Percentiles rank a stretch among this genome's conserved stretches.
These are phyloP conservation scores for Fregata magnificens DNA, from an alignment of 2,113 vertebrate species.

Conservation along the genomic window DNA sequence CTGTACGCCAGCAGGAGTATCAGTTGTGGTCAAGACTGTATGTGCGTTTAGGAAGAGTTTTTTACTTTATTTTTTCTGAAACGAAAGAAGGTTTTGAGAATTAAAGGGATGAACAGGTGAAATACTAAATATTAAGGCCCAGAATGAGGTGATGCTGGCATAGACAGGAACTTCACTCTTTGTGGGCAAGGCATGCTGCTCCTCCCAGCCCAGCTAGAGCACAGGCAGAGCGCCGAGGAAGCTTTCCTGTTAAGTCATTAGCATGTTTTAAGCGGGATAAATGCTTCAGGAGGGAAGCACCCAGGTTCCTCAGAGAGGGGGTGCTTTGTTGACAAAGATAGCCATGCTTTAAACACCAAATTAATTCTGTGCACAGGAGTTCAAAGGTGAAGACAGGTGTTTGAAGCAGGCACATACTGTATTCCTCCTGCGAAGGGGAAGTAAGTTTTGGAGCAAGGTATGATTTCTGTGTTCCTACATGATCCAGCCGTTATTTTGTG, in stretches of 20 bases:
- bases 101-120: neutral
- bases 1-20: neutral
- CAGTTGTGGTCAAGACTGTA: neutral
- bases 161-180: neutral
- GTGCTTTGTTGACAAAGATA: neutral
- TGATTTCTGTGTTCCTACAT: neutral
- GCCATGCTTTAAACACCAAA: neutral
- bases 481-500: neutral
- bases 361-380: neutral
- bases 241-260: neutral
- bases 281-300: neutral
- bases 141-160: neutral
- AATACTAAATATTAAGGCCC: neutral
- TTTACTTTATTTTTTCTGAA: neutral
- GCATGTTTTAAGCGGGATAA: neutral
- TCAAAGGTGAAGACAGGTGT: neutral
- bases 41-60: neutral
- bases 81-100: neutral
- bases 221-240: neutral
- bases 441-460: neutral
- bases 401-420: neutral
- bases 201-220: neutral
- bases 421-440: neutral
- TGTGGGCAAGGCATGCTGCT: neutral
- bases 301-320: neutral